Conservation (phyloP, 2,797 vertebrate genomes). For the Cheirogaleus major region DNA sequence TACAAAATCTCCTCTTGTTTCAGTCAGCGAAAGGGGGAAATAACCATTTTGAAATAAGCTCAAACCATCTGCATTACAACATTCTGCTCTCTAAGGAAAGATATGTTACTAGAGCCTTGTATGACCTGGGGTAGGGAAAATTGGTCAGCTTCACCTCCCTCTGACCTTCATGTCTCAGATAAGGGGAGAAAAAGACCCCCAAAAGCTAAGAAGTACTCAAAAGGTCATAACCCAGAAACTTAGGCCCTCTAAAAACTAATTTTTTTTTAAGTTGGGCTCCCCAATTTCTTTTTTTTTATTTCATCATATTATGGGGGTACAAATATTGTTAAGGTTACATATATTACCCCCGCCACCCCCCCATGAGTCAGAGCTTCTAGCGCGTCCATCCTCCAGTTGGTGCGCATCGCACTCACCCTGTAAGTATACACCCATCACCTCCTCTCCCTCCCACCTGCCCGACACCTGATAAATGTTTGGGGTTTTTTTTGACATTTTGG, state of each 20-base stretch:
- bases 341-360: no score
- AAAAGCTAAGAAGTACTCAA: neutral
- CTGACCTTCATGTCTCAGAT: neutral
- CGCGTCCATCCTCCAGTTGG: no score
- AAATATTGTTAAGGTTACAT: no score
- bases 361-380: no score
- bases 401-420: no score
- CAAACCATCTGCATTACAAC: neutral
- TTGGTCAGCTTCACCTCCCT: neutral
- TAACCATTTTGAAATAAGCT: neutral
- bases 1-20: neutral
- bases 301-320: no score
- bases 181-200: neutral
- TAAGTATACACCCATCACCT: no score
- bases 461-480: no score
- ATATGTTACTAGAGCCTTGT: neutral
- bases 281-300: no score
- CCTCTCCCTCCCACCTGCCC: no score
- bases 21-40: neutral
- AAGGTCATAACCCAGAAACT: neutral
- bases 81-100: neutral
- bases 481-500: no score
- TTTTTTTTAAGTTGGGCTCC: no score
- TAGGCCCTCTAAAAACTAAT: neutral
- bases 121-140: neutral